A percentile compares a stretch with the other conserved stretches of the same genome.
Conservation (phyloP, 2,888 invertebrate genomes). For the Pocota personata region DNA sequence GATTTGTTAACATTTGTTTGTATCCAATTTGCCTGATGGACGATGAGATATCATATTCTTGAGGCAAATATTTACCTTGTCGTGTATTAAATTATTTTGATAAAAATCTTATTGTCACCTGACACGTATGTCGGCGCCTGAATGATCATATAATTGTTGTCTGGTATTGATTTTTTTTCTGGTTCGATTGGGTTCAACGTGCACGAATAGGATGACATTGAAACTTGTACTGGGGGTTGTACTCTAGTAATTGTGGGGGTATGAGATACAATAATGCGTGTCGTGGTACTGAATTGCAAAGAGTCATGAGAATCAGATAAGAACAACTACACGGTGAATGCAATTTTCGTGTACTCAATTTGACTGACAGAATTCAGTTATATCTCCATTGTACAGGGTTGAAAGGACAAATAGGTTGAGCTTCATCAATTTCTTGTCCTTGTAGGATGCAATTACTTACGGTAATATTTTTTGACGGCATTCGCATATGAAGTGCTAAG, state of each 20-base stretch:
- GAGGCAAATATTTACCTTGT: background rate
- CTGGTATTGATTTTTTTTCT: conserved; percentile 4
- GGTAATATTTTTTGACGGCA: too few species aligned
- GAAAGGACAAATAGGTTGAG: too few species aligned
- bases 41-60: background rate
- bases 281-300: background rate
- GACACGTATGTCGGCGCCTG: background rate
- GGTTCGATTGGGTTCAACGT: background rate
- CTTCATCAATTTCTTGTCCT: too few species aligned
- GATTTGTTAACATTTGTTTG: conserved; percentile 14
- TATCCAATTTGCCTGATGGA: background rate
- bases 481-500: too few species aligned
- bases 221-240: background rate
- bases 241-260: too few species aligned
- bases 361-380: too few species aligned
- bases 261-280: background rate
- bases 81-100: background rate
- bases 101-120: background rate
- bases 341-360: too few species aligned
- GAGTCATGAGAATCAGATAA: background rate
- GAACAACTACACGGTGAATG: too few species aligned
- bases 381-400: too few species aligned
- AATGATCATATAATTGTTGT: conserved; percentile 2
- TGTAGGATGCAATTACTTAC: too few species aligned
- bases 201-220: background rate